Evolutionary conservation across 2,888 invertebrate genomes (phyloP).

Genomic region (Ochropacha duplaris): DNA sequence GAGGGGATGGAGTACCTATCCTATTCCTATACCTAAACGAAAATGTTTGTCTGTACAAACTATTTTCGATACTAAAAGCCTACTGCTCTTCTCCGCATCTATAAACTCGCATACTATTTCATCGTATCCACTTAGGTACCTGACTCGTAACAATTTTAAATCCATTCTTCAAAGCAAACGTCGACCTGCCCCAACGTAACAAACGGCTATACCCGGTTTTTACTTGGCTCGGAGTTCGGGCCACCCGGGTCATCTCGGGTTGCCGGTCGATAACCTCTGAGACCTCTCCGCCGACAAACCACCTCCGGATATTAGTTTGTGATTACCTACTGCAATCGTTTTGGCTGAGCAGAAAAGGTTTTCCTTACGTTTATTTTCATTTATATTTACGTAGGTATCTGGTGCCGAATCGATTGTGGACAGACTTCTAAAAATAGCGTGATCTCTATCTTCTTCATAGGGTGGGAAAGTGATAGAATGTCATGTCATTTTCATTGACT

Average conservation of each 20-base stretch:
- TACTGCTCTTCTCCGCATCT: no score
- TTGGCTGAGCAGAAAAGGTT: constrained; percentile 2
- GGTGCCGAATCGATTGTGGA: no score
- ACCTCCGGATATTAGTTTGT: constrained; percentile 30
- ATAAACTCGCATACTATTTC: background rate
- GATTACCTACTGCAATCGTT: constrained; percentile 21
- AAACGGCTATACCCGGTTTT: constrained; percentile 31
- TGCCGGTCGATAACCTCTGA: constrained; percentile 37
- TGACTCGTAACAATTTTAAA: background rate
- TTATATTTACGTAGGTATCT: no score
- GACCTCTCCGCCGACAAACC: constrained; percentile 10
- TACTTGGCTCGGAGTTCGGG: constrained; percentile 39
- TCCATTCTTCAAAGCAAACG: constrained; percentile 15
- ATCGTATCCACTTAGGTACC: background rate
- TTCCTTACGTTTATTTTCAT: background rate
- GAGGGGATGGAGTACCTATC: no score
- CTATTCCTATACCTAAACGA: no score
- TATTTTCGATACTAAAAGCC: no score
- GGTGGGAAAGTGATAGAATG: no score
- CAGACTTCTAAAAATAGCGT: no score
- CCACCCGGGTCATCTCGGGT: constrained; percentile 17
- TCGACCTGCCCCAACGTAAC: constrained; percentile 26
- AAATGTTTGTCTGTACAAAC: no score
- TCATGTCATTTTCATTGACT: background rate
- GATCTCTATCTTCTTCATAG: no score